Evolutionary conservation across 2,797 vertebrate genomes (phyloP).

Genomic region (Sebastes taczanowskii): DNA sequence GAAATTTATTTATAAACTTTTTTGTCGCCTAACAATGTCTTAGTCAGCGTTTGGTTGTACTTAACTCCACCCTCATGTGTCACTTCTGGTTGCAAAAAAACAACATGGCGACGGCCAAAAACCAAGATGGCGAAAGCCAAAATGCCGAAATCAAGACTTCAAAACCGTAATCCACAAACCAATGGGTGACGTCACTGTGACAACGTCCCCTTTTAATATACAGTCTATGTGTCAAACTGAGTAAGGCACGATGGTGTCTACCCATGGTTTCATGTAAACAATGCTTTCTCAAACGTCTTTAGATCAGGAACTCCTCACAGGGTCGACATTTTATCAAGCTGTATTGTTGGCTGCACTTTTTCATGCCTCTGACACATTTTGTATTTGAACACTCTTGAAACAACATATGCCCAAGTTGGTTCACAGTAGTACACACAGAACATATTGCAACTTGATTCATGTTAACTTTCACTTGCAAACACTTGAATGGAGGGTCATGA

Average conservation of each 20-base stretch:
- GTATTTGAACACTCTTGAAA: not conserved
- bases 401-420: not conserved
- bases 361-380: not conserved
- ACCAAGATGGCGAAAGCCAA: too few relatives aligned
- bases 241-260: not conserved
- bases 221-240: not conserved
- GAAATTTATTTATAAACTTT: too few relatives aligned
- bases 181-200: too few relatives aligned
- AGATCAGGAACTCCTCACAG: not conserved
- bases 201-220: too few relatives aligned
- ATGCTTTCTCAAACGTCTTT: not conserved
- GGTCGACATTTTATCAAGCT: not conserved
- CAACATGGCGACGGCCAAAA: too few relatives aligned
- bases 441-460: not conserved
- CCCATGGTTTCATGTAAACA: not conserved
- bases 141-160: too few relatives aligned
- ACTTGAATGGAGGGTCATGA: constrained; percentile 8
- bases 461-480: not conserved
- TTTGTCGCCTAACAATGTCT: too few relatives aligned
- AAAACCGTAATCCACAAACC: too few relatives aligned
- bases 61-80: too few relatives aligned
- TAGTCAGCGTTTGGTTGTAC: too few relatives aligned
- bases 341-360: not conserved
- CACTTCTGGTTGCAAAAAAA: too few relatives aligned
- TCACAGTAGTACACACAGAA: not conserved